Conservation (phyloP, 2,888 invertebrate genomes). For the Auanema freiburgensis region DNA sequence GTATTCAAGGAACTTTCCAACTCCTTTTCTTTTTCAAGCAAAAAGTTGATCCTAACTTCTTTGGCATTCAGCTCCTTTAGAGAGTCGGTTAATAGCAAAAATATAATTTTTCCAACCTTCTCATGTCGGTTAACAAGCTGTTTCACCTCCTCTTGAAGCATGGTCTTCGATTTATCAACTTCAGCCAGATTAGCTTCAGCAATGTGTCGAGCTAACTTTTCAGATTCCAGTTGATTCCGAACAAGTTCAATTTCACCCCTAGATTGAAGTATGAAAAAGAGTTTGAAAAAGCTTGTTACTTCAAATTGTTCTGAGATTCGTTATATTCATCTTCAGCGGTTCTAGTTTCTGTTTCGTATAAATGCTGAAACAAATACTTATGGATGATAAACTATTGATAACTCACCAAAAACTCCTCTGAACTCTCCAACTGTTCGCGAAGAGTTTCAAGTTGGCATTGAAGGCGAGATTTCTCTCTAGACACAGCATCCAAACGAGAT, state of each 20-base stretch:
- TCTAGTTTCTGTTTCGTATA: slow-evolving; percentile 1
- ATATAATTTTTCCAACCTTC: slow-evolving; percentile 19
- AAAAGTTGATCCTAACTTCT: slow-evolving; percentile 13
- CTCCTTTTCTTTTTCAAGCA: slow-evolving; percentile 16
- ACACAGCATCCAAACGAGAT: slow-evolving; percentile 6
- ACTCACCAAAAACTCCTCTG: slow-evolving; percentile 13
- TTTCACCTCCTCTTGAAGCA: slow-evolving; percentile 69
- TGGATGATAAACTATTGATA: not conserved
- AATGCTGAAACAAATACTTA: not conserved
- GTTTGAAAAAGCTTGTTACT: not conserved
- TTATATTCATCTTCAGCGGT: not conserved
- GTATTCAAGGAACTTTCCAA: slow-evolving; percentile 8
- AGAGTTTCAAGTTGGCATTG: slow-evolving; percentile 9
- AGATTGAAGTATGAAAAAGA: too few species aligned
- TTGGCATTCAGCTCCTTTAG: slow-evolving; percentile 25
- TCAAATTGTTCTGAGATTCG: not conserved
- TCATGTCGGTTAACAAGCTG: slow-evolving; percentile 42
- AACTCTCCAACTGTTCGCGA: not conserved
- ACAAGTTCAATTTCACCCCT: slow-evolving; percentile 29
- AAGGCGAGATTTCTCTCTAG: slow-evolving; percentile 12
- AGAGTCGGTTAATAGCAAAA: not conserved
- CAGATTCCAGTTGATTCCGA: slow-evolving; percentile 31
- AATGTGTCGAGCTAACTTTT: slow-evolving; percentile 23
- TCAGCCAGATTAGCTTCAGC: slow-evolving; percentile 88
- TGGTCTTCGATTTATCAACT: slow-evolving; percentile 90